A percentile compares a stretch with the other conserved stretches of the same genome.
These are phyloP conservation scores for mouse (Mus musculus) DNA, from an alignment of 2,113 vertebrate species.

Conservation along the genomic window GRCm39 chr9:117628501-117629000, in stretches of 20 bases:
- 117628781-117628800: slow-evolving; percentile 64
- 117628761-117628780: slow-evolving; percentile 37
- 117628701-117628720: slow-evolving; percentile 54
- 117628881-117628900: slow-evolving; percentile 53
- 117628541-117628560: slow-evolving; percentile 48
- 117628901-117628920: slow-evolving; percentile 56
- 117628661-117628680: slow-evolving; percentile 74
- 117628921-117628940: slow-evolving; percentile 53
- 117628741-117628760: slow-evolving; percentile 40
- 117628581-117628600: slow-evolving; percentile 37
- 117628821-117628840: slow-evolving; percentile 59
- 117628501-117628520: slow-evolving; percentile 28
- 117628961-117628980: slow-evolving; percentile 72
- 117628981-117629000: slow-evolving; percentile 48
- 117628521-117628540: slow-evolving; percentile 19
- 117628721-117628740: slow-evolving; percentile 25
- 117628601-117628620: slow-evolving; percentile 62
- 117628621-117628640: slow-evolving; percentile 51
- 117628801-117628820: slow-evolving; percentile 66
- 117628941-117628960: slow-evolving; percentile 57
- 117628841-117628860: slow-evolving; percentile 61
- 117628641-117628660: slow-evolving; percentile 61
- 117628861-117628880: slow-evolving; percentile 43
- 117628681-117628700: slow-evolving; percentile 63
- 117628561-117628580: slow-evolving; percentile 52